These are phyloP conservation scores for Wasmannia auropunctata DNA, from an alignment of 1,140 invertebrate genomes.

Conservation along the genomic window DNA sequence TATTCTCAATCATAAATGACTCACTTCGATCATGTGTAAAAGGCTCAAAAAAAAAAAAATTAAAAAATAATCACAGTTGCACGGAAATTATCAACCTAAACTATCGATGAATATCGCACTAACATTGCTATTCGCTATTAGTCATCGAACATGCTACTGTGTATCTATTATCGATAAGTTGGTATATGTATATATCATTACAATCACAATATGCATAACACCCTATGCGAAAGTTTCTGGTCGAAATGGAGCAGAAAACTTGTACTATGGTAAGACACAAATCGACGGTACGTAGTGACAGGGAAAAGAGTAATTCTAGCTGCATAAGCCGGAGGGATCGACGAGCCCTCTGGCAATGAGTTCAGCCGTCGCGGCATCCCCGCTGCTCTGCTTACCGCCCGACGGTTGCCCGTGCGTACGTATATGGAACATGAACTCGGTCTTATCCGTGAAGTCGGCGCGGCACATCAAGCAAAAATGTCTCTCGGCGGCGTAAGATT, in stretches of 20 bases:
- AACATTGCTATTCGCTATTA: not conserved
- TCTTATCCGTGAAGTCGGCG: slow-evolving; percentile 88
- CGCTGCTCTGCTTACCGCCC: slow-evolving; percentile 78
- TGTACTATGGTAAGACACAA: slow-evolving; percentile 83
- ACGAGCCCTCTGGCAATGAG: slow-evolving; percentile 87
- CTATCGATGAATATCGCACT: not conserved
- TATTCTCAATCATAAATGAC: not conserved
- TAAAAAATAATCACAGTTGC: not conserved
- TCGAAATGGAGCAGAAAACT: slow-evolving; percentile 70
- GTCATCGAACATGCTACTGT: slow-evolving; percentile 57
- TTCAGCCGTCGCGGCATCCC: slow-evolving; percentile 87
- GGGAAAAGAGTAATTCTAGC: slow-evolving; percentile 82
- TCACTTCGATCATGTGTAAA: not conserved
- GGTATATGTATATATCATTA: slow-evolving; percentile 68
- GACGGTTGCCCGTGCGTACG: slow-evolving; percentile 85
- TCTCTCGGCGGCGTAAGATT: slow-evolving; percentile 85
- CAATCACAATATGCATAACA: slow-evolving; percentile 77
- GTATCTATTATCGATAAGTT: slow-evolving; percentile 64
- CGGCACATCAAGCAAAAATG: slow-evolving; percentile 89
- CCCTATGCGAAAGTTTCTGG: slow-evolving; percentile 66
- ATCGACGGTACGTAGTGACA: slow-evolving; percentile 75
- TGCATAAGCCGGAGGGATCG: slow-evolving; percentile 88
- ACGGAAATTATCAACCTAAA: slow-evolving; percentile 4
- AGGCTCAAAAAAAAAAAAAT: not conserved
- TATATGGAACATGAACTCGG: slow-evolving; percentile 90